Evolutionary conservation across 2,888 invertebrate species (phyloP), one percentile per base, ranked within the genome.

Genomic region (Muschampia plurimacula): DNA sequence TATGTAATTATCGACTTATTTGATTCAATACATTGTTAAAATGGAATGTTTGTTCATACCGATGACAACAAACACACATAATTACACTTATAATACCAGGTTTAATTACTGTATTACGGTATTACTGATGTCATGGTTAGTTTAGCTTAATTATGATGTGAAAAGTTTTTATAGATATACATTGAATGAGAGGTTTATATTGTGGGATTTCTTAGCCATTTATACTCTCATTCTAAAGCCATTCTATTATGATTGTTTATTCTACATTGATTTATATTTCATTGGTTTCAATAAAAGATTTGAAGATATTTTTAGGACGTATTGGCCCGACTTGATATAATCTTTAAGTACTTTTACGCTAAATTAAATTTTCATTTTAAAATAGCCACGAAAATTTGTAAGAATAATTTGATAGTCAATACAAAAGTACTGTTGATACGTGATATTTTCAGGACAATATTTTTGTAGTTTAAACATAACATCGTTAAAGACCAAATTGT

Each of bases 401-500:
- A 41, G 9, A 41, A 41, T 41, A 41, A 8, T 41, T 7, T 41
- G 8, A 9, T 9, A 41, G 9, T 41, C 8, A 41, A 41, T 8
- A 9, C 5, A 41, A 41, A 41, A 41, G 41, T 41, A 3, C 41
- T 41, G 41, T 41, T 41, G 6, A 6, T 4, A 41, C 7, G 3
- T 0, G 6, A 2, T 41, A 7, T 8, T 41, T 4, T 41, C 41
- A 41, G 1, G 41, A 41, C 41, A 3, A 41, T 8, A 41, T 41
- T 41, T 41, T 41, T 41, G 41, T 41, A 41, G 5, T 41, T 41
- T 41, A 41, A 41, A 41, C 1, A 46, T 44, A 44, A 9, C 44
- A 44, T n/a, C 13, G n/a, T 13, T 32, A 10, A 60, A 44, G 46
- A 70, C 41, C 64, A 65, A 65, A 65, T 32, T 65, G 64, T 41